phyloP scores from a whole-genome alignment of 1,140 invertebrate species.

The Papilio dardanus region DNA sequence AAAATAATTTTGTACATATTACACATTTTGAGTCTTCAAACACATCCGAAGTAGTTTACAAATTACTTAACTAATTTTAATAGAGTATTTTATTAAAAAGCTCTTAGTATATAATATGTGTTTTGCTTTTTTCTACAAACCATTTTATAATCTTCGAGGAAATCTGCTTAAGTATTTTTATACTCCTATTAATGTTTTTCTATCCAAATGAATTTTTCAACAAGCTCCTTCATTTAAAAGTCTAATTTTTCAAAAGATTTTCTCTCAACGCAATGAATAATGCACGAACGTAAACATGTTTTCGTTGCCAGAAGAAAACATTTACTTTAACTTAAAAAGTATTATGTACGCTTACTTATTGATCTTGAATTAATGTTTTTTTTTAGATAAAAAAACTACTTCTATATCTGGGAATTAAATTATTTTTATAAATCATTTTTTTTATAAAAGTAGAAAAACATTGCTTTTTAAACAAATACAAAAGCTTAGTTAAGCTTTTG shows the following conservation, averaged over 20 bases:
- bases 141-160: not conserved
- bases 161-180: not conserved
- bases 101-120: too few relatives aligned
- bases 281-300: conserved; percentile 15
- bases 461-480: too few relatives aligned
- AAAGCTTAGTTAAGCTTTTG: too few relatives aligned
- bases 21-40: too few relatives aligned
- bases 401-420: not conserved
- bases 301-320: conserved; percentile 6
- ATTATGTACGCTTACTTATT: not conserved
- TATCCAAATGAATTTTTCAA: conserved; percentile 8
- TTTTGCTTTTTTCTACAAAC: too few relatives aligned
- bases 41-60: too few relatives aligned
- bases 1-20: too few relatives aligned
- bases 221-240: not conserved
- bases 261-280: not conserved
- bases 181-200: not conserved
- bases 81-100: too few relatives aligned
- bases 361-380: not conserved
- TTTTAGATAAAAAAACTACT: not conserved
- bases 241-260: conserved; percentile 15
- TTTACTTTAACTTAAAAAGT: conserved; percentile 15
- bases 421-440: not conserved
- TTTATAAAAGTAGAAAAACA: too few relatives aligned
- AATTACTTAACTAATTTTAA: too few relatives aligned